Evolutionary conservation across 2,888 invertebrate genomes (phyloP), one percentile per base, ranked within the genome.

Genomic region (Rotaria socialis): DNA sequence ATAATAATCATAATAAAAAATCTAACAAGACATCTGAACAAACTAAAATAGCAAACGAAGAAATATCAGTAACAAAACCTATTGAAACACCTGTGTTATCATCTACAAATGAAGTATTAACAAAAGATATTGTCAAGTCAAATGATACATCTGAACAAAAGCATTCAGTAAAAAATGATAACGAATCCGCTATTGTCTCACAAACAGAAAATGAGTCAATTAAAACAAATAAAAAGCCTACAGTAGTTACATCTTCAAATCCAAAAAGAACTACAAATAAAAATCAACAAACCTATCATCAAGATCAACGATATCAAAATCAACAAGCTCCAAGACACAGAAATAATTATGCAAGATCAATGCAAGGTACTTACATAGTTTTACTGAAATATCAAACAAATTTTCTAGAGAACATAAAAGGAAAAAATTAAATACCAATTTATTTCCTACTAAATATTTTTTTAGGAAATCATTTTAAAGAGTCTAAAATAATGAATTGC

Each of bases 241-340:
- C 80, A 47, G 4, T 14, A 47, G 47, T 27, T 35, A 35, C 67
- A 67, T 4, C 67, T 16, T 67, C 35, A 27, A 56, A 67, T 67
- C 3, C 67, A 19, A 67, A 67, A 67, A 35, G 67, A 80, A 47
- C n/a, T 11, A 24, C 80, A n/a, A 80, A 80, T 80, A 80, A 67
- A 67, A 35, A 67, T 35, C 67, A 67, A 67, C 67, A 67, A 67
- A 67, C 14, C 16, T 67, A 80, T 47, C 47, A 80, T 47, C 80
- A 47, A 47, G 80, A 47, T n/a, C 43, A 47, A 80, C 47, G 47
- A 0, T 47, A 80, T 47, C 47, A 80, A 47, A 43, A 80, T 43
- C 43, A 47, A 80, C 47, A 47, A 47, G 24, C 80, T 11, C 80
- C 80, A 47, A 22, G 80, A 7, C 47, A 80, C 47, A 43, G 80